Base-by-base conservation (phyloP, 2,888 invertebrate genomes). In the Dryococelus australis region DNA sequence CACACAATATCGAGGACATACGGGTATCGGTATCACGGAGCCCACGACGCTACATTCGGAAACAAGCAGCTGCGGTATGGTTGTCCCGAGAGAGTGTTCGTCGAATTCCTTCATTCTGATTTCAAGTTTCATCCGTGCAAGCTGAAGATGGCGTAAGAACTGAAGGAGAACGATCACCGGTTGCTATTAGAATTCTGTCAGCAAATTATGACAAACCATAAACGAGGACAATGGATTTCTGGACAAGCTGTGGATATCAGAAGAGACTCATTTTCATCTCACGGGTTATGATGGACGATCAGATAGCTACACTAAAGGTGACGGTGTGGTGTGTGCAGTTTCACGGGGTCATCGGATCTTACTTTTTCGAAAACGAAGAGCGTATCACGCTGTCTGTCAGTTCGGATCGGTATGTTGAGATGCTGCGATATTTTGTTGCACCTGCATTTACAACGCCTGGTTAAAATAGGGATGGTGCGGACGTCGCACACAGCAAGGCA, bases 101-200 rank as follows among this genome's bases (percentile, higher is more conserved):
- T 26, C 43, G 51, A 84, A 84, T 87, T 84, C 26, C 26, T 87
- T 3, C 53, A 53, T 84, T 27, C 16, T 10, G 27, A 84, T 84
- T 87, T 87, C 35, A 87, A 87, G 13, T 87, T 84, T 65, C 84
- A 53, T 28, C 87, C 84, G 35, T 87, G 53, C 35, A 87, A 84
- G 35, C 28, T 87, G 53, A 65, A 87, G 79, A 85, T 87, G 12
- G 26, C 78, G 78, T 84, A 87, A 87, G 28, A 87, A 87, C 85
- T 84, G 43, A 87, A 87, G 85, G 27, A 26, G 6, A 87, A 87
- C 28, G 78, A 85, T 87, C 43, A 85, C 65, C 87, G 27, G 85
- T 27, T 87, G 78, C 43, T 79, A 53, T 85, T 65, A 51, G 43
- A 84, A 51, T 51, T 16, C 43, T n/a, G 13, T n/a, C n/a, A n/a